Evolutionary conservation across 1,140 invertebrate genomes (phyloP).

Genomic region (Notospermus geniculatus): DNA sequence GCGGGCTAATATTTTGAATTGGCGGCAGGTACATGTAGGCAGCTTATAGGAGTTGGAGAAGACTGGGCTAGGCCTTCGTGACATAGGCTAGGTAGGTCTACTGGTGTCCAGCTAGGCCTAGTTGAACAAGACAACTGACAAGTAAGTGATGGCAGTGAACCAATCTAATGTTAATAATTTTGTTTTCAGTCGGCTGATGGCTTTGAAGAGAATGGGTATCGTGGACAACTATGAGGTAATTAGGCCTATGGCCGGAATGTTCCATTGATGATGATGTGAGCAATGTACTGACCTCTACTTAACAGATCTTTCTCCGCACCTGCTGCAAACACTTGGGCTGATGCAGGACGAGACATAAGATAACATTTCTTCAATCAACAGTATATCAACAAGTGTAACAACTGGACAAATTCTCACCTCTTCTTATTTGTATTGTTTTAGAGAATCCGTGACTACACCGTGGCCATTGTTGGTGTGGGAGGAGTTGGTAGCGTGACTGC

Average conservation of each 20-base stretch:
- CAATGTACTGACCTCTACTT: not conserved
- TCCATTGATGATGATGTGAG: too few species aligned
- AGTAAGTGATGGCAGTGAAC: too few species aligned
- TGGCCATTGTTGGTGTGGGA: conserved; percentile 96
- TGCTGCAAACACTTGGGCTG: not conserved
- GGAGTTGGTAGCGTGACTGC: conserved; percentile 99
- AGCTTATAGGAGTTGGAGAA: too few species aligned
- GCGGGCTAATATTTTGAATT: too few species aligned
- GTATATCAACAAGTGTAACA: not conserved
- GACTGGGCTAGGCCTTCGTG: too few species aligned
- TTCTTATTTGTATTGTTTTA: conserved; percentile 36
- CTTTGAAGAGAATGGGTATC: conserved; percentile 97
- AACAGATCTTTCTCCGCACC: not conserved
- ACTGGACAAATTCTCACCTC: not conserved
- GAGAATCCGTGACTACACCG: conserved; percentile 83
- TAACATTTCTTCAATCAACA: not conserved
- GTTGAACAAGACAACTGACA: too few species aligned
- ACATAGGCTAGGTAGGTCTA: too few species aligned
- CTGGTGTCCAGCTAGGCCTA: too few species aligned
- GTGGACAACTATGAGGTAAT: conserved; percentile 93
- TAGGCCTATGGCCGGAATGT: too few species aligned
- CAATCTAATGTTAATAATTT: conserved; percentile 1
- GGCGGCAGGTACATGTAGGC: too few species aligned
- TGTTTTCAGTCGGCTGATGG: conserved; percentile 87
- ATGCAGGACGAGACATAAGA: not conserved